Base-by-base conservation (phyloP, 2,797 vertebrate species). In the Arnoldichthys spilopterus region DNA sequence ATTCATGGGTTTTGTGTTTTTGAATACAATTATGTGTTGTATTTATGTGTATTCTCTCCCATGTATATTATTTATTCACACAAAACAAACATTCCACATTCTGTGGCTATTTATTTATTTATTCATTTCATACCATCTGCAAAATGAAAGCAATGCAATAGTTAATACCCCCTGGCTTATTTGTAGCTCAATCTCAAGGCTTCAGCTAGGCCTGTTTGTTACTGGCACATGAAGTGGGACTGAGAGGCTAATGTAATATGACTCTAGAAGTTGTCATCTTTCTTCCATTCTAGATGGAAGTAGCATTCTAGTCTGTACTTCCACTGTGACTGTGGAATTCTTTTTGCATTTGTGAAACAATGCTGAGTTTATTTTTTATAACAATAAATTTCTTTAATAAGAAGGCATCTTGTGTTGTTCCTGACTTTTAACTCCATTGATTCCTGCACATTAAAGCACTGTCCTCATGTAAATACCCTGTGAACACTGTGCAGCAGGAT, bases 51-150 rank as follows among this genome's bases (percentile, higher is more conserved):
- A 91, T 76, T 79, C 66, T 90, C 91, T 85, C 91, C 87, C 90
- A 92, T 90, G 91, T 90, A 88, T 93, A 90, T 94, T 96, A 96
- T 97, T 98, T 98, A 97, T 97, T 94, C 95, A 92, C 95, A 92
- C 88, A 93, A 93, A 89, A 89, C 94, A 95, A 93, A 95, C 92
- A 95, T 93, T 95, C 93, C 91, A 93, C 95, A 93, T 81, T 84
- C 92, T 90, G 95, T 96, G 96, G 94, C 90, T 98, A 98, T 98
- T 98, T 99, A 99, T 98, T 98, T 86, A 98, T 98, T 98, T 86
- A 79, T 92, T 90, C 83, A 87, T 90, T 77, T 89, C 92, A 88
- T 93, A 86, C 89, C 89, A 91, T 92, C 89, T 84, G 84, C 87
- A 84, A 88, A 90, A 89, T 43, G 11, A 43, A 71, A 73, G 59